Percentiles rank a stretch among this genome's conserved stretches.
Evolutionary conservation across 2,113 vertebrate genomes (phyloP).

Genomic region (Catharus bicknelli): DNA sequence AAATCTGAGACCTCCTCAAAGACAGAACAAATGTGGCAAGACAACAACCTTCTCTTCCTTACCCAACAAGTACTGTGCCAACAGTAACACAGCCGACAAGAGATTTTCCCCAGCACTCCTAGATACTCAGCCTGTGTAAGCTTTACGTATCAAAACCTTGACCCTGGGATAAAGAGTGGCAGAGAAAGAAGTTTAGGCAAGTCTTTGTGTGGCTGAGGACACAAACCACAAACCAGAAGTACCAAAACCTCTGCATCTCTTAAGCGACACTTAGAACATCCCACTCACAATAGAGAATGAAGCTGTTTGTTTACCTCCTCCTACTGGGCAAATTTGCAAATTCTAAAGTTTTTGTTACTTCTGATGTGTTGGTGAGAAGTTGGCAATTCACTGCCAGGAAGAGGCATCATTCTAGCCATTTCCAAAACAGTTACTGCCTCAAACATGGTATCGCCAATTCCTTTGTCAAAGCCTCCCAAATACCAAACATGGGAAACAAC

Average conservation of each 20-base stretch:
- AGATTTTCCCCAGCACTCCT: background rate
- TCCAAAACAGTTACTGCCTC: background rate
- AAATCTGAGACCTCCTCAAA: background rate
- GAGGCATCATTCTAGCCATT: background rate
- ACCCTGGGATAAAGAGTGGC: background rate
- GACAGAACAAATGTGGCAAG: background rate
- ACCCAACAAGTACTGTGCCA: background rate
- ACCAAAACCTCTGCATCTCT: background rate
- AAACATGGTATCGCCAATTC: accelerated
- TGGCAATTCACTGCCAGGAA: background rate
- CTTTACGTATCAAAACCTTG: background rate
- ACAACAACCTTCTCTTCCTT: background rate
- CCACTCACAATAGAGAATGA: background rate
- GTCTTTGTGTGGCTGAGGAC: background rate
- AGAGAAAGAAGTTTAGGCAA: background rate
- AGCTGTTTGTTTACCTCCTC: background rate
- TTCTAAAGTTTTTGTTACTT: background rate
- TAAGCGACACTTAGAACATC: background rate
- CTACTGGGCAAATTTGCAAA: background rate
- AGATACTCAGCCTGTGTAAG: background rate
- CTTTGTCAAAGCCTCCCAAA: background rate
- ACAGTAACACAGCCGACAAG: background rate
- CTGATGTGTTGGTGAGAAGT: background rate
- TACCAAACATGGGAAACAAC: background rate
- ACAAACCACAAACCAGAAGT: background rate